A percentile compares a stretch with the other conserved stretches of the same genome.
These are phyloP conservation scores for Magallana ariakensis DNA, from an alignment of 1,140 invertebrate genomes.

Conservation along the genomic window DNA sequence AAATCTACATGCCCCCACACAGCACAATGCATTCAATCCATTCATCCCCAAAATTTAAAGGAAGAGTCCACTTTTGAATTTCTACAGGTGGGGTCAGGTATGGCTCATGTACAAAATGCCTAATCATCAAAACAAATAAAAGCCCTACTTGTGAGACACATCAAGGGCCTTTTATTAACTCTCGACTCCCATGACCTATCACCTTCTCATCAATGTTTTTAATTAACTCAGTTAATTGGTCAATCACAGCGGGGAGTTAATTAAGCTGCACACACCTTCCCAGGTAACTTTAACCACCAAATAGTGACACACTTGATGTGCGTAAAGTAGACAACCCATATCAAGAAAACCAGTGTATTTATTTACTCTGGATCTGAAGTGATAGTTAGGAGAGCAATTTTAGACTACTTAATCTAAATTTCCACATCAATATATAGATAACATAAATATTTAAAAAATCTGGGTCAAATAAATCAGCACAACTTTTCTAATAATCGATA, in stretches of 20 bases:
- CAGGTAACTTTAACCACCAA: neutral
- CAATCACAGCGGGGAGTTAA: neutral
- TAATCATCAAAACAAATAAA: constrained; percentile 16
- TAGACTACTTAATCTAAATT: no score
- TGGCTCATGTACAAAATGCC: constrained; percentile 1
- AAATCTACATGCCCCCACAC: constrained; percentile 10
- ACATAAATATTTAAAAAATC: no score
- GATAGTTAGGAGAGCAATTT: no score
- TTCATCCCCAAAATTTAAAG: constrained; percentile 34
- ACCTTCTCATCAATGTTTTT: neutral
- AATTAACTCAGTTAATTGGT: neutral
- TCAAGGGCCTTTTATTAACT: neutral
- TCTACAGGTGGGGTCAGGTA: constrained; percentile 25
- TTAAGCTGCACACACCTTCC: neutral
- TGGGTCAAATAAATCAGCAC: no score
- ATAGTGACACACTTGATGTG: neutral
- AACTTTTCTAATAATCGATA: no score
- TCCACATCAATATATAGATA: no score
- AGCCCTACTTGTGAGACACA: neutral
- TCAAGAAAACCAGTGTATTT: no score
- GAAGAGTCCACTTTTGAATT: constrained; percentile 36
- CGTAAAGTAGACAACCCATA: no score
- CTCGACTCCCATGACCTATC: neutral
- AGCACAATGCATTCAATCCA: constrained; percentile 7
- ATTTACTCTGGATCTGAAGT: no score